Conservation (phyloP, 2,888 invertebrate species). For the Agriopis leucophaearia region DNA sequence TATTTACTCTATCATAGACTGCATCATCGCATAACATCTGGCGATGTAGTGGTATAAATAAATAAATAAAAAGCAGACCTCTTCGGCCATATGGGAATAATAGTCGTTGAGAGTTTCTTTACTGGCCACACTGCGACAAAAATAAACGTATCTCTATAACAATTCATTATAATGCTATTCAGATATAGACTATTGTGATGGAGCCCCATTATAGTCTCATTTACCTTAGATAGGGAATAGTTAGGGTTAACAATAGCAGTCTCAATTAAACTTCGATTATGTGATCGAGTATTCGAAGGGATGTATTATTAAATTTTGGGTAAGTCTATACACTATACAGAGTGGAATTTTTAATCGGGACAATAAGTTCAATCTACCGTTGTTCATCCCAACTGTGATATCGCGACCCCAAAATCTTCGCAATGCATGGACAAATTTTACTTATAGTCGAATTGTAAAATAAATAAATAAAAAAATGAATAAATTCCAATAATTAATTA, state of each 20-base stretch:
- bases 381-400: no score
- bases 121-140: constrained; percentile 23
- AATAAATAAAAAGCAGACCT: no score
- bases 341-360: background rate
- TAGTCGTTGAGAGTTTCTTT: background rate
- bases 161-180: constrained; percentile 81
- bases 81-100: no score
- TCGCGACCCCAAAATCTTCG: no score
- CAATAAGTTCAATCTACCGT: background rate
- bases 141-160: constrained; percentile 68
- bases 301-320: constrained; percentile 21
- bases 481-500: no score
- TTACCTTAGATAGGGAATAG: constrained; percentile 62
- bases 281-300: constrained; percentile 28
- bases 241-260: constrained; percentile 57
- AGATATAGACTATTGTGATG: constrained; percentile 71
- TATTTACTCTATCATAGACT: no score
- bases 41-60: no score
- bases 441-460: no score
- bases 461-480: no score
- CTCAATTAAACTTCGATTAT: constrained; percentile 60
- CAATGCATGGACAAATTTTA: no score
- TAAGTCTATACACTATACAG: background rate
- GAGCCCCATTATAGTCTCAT: constrained; percentile 72
- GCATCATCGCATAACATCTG: no score